These are phyloP conservation scores for Catocala sponsa DNA, from an alignment of 2,888 invertebrate species.

Conservation along the genomic window DNA sequence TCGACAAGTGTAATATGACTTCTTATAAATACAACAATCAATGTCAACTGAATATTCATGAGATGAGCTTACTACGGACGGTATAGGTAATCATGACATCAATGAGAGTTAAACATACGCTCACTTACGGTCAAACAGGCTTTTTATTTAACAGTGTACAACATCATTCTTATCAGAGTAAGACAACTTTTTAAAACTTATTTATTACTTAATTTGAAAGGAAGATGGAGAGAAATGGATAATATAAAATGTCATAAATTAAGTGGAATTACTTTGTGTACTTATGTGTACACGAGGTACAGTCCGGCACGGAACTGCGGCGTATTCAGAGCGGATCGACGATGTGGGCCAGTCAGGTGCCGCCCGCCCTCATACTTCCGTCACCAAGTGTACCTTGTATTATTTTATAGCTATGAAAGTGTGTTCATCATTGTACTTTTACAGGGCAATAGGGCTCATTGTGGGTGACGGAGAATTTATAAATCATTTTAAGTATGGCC, in stretches of 20 bases:
- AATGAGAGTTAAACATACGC: constrained; percentile 2
- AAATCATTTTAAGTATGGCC: too few relatives aligned
- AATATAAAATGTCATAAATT: constrained; percentile 4
- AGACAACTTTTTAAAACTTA: neutral
- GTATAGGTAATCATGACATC: constrained; percentile 3
- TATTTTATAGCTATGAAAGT: constrained; percentile 16
- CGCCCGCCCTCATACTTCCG: constrained; percentile 33
- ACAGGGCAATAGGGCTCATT: neutral
- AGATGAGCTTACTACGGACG: neutral
- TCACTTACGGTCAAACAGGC: neutral
- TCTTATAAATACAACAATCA: neutral
- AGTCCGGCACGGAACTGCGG: constrained; percentile 39
- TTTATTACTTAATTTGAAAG: neutral
- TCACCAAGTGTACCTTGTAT: constrained; percentile 17
- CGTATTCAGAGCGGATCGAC: constrained; percentile 68
- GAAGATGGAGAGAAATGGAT: neutral
- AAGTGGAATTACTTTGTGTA: constrained; percentile 11
- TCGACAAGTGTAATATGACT: neutral
- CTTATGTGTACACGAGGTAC: constrained; percentile 17
- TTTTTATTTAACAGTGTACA: neutral
- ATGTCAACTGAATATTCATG: constrained; percentile 10
- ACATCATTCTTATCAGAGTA: too few relatives aligned
- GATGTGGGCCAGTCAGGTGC: constrained; percentile 48
- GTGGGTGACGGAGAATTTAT: too few relatives aligned
- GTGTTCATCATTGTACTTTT: constrained; percentile 11